phyloP scores from a whole-genome alignment of 2,113 vertebrate species.

The Electrona antarctica region DNA sequence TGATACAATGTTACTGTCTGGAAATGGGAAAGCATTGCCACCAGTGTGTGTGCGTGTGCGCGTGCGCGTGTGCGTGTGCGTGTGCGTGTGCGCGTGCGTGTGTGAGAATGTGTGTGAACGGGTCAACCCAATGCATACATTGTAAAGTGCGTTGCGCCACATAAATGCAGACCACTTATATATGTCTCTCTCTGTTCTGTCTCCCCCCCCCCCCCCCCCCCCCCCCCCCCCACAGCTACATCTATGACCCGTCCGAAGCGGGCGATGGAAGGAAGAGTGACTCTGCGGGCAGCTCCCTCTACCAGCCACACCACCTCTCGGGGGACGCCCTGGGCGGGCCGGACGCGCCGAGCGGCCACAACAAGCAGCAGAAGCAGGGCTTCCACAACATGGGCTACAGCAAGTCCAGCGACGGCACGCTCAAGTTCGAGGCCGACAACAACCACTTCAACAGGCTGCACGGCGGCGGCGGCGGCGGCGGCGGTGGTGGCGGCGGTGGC shows the following conservation, averaged over 20 bases:
- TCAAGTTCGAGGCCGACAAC: conserved; percentile 78
- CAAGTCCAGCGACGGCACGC: conserved; percentile 65
- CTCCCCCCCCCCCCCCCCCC: conserved; percentile 4
- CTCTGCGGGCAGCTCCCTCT: conserved; percentile 60
- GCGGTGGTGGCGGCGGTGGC: conserved; percentile 5
- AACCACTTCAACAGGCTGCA: conserved; percentile 79
- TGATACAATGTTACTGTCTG: no score
- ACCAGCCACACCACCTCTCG: conserved; percentile 61
- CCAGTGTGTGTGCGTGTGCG: no score
- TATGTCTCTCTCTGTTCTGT: background rate
- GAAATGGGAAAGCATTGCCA: no score
- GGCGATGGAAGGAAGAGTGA: conserved; percentile 70
- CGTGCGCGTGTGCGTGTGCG: no score
- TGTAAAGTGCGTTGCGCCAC: no score
- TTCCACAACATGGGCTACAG: conserved; percentile 79
- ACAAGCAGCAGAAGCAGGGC: conserved; percentile 74
- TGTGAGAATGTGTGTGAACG: no score
- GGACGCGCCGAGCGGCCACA: background rate
- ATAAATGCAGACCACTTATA: background rate
- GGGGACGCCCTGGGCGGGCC: conserved; percentile 4
- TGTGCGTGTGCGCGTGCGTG: no score
- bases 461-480: background rate
- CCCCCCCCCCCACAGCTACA: conserved; percentile 65
- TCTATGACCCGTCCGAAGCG: conserved; percentile 74
- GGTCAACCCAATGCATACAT: no score